phyloP scores from a whole-genome alignment of 2,888 invertebrate species.

The Perithous albicinctus region DNA sequence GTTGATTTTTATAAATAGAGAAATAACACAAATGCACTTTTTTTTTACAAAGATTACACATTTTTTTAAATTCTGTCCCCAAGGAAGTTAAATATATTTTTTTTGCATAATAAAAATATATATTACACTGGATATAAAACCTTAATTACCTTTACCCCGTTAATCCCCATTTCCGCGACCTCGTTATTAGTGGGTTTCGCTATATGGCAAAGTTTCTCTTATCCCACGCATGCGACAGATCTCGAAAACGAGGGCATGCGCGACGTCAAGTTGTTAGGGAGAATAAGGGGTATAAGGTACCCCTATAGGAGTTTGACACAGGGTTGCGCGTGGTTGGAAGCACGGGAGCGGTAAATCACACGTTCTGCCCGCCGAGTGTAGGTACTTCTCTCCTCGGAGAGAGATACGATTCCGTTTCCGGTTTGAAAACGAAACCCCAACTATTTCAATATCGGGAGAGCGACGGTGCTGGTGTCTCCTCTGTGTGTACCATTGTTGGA shows the following conservation, averaged over 20 bases:
- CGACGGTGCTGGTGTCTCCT: constrained; percentile 15
- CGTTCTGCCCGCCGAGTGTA: constrained; percentile 50
- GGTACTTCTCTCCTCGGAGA: constrained; percentile 41
- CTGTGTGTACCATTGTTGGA: constrained; percentile 49
- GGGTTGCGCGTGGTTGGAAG: constrained; percentile 27
- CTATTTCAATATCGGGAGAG: constrained; percentile 58
- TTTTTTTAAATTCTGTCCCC: too few relatives aligned
- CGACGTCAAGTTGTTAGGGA: constrained; percentile 24
- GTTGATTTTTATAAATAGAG: too few relatives aligned
- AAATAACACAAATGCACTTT: too few relatives aligned
- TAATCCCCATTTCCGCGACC: not conserved
- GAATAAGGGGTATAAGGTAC: constrained; percentile 26
- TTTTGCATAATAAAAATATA: not conserved
- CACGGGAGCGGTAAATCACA: constrained; percentile 55
- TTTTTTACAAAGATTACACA: too few relatives aligned
- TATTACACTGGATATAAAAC: not conserved
- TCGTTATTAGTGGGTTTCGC: not conserved
- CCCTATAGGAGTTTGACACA: constrained; percentile 43
- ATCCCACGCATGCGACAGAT: constrained; percentile 19
- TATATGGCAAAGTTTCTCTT: not conserved
- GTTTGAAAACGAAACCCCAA: constrained; percentile 59
- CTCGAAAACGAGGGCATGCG: constrained; percentile 30
- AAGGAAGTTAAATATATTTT: too few relatives aligned
- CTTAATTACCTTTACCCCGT: not conserved
- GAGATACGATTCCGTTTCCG: constrained; percentile 54